Conservation (phyloP, 2,797 vertebrate genomes). For the Yasuhikotakia modesta region DNA sequence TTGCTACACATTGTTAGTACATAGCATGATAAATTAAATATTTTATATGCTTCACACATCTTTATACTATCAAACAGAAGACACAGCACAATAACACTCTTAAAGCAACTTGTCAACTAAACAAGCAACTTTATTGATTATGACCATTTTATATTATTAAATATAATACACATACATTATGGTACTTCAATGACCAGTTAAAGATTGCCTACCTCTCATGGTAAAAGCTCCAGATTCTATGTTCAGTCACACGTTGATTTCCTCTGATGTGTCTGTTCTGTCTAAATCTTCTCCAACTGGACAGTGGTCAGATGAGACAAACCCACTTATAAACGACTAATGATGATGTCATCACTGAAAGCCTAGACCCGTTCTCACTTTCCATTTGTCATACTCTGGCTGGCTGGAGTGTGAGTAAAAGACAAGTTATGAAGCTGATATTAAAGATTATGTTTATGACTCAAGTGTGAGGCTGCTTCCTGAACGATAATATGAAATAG, state of each 20-base stretch:
- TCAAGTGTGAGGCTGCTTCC: not conserved
- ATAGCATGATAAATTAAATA: too few relatives aligned
- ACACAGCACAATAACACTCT: too few relatives aligned
- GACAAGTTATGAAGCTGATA: slow-evolving; percentile 10
- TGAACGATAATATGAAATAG: not conserved
- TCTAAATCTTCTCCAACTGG: slow-evolving; percentile 35
- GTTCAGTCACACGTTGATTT: slow-evolving; percentile 42
- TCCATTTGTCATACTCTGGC: slow-evolving; percentile 34
- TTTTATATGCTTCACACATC: too few relatives aligned
- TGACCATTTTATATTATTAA: too few relatives aligned
- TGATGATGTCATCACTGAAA: slow-evolving; percentile 55
- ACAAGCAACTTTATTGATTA: too few relatives aligned
- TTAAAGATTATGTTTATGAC: slow-evolving; percentile 19
- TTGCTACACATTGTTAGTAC: too few relatives aligned
- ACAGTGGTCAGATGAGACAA: slow-evolving; percentile 33
- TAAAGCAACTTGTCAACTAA: too few relatives aligned
- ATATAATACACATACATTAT: not conserved
- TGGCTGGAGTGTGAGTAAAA: slow-evolving; percentile 31
- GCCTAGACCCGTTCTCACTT: slow-evolving; percentile 39
- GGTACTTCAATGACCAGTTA: not conserved
- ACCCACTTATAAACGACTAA: slow-evolving; percentile 59
- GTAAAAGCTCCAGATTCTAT: slow-evolving; percentile 25
- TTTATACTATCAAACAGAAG: too few relatives aligned
- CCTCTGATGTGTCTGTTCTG: slow-evolving; percentile 24
- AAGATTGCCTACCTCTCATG: slow-evolving; percentile 52